A percentile compares a stretch with the other conserved stretches of the same genome.
Conservation (phyloP, 2,113 vertebrate genomes). For the Numenius arquata region DNA sequence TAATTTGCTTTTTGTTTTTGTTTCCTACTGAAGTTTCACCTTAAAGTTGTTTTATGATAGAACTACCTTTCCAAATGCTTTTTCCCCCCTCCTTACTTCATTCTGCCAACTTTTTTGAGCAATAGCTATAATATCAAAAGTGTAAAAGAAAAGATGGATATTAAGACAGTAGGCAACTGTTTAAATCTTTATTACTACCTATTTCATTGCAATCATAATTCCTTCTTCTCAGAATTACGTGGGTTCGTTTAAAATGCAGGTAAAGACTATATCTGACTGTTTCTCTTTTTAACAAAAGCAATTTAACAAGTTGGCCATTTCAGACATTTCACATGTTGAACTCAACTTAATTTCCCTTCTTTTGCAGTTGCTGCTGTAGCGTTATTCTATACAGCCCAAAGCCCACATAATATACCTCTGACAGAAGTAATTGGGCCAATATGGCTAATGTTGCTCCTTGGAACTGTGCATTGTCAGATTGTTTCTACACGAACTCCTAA, state of each 20-base stretch:
- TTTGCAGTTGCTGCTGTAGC: constrained; percentile 86
- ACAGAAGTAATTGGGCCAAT: constrained; percentile 92
- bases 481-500: constrained; percentile 97
- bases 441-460: constrained; percentile 96
- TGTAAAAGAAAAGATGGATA: background rate
- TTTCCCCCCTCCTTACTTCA: background rate
- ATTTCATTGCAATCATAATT: background rate
- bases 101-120: background rate
- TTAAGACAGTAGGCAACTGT: background rate
- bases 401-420: constrained; percentile 87
- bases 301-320: background rate
- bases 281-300: background rate
- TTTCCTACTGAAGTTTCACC: background rate
- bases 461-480: constrained; percentile 98
- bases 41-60: background rate
- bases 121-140: background rate
- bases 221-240: background rate
- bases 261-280: background rate
- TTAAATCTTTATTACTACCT: background rate
- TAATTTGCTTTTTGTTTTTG: background rate
- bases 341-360: constrained; percentile 29
- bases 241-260: background rate
- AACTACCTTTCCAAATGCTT: background rate
- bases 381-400: constrained; percentile 82
- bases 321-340: background rate